Evolutionary conservation across 64 coral and sea anemone species (phyloP).

Genomic region (Orbicella faveolata): DNA sequence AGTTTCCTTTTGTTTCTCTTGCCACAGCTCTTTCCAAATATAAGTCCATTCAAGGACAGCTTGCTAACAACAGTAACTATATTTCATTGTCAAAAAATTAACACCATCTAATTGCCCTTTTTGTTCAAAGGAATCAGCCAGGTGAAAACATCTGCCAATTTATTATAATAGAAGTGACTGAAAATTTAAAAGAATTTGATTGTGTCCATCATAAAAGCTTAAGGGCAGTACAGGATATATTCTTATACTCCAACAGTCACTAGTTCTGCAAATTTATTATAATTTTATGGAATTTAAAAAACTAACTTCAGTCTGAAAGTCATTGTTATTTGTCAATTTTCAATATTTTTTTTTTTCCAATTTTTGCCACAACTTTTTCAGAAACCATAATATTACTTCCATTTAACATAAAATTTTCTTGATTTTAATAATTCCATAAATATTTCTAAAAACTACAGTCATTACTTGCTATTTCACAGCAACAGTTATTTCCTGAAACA

Average conservation of each 20-base stretch:
- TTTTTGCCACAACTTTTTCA: too few species aligned
- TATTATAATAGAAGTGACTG: background rate
- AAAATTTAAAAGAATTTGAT: background rate
- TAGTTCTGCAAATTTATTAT: too few species aligned
- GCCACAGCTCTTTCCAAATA: background rate
- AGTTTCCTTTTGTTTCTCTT: background rate
- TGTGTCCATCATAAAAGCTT: too few species aligned
- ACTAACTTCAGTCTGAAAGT: background rate
- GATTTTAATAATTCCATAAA: background rate
- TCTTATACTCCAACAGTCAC: background rate
- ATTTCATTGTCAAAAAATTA: background rate
- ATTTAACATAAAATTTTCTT: background rate
- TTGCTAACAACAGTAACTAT: background rate
- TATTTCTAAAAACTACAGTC: background rate
- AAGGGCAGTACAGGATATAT: background rate
- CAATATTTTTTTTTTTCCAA: too few species aligned
- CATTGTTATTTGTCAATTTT: background rate
- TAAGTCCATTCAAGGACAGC: background rate
- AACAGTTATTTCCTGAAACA: background rate
- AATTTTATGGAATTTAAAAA: background rate
- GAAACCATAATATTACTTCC: too few species aligned
- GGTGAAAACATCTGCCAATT: slow-evolving; percentile 18
- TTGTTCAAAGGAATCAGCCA: background rate
- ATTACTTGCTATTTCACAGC: background rate
- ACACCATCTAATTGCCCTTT: background rate